These are phyloP conservation scores for Oryctolagus cuniculus DNA, from an alignment of 2,113 vertebrate species.

Conservation along the genomic window mOryCun1.1 NC_091434.1:66284501-66285000, in stretches of 20 bases:
- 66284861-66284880: constrained; percentile 35
- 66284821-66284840: constrained; percentile 23
- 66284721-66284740: not conserved
- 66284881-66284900: constrained; percentile 72
- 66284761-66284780: constrained; percentile 66
- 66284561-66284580: constrained; percentile 59
- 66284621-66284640: constrained; percentile 29
- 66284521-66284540: not conserved
- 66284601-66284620: constrained; percentile 15
- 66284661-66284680: constrained; percentile 25
- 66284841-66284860: constrained; percentile 16
- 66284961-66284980: constrained; percentile 71
- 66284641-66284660: constrained; percentile 1
- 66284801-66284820: constrained; percentile 53
- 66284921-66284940: constrained; percentile 59
- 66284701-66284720: constrained; percentile 64
- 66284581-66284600: not conserved
- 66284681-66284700: constrained; percentile 43
- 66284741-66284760: constrained; percentile 69
- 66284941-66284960: constrained; percentile 68
- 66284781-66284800: constrained; percentile 70
- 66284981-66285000: constrained; percentile 75
- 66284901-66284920: not conserved
- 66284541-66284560: constrained; percentile 56
- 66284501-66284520: constrained; percentile 48